Percentiles rank a stretch among this genome's conserved stretches.
Evolutionary conservation across 2,113 vertebrate genomes (phyloP).

Genomic region (Chinchilla lanigera): DNA sequence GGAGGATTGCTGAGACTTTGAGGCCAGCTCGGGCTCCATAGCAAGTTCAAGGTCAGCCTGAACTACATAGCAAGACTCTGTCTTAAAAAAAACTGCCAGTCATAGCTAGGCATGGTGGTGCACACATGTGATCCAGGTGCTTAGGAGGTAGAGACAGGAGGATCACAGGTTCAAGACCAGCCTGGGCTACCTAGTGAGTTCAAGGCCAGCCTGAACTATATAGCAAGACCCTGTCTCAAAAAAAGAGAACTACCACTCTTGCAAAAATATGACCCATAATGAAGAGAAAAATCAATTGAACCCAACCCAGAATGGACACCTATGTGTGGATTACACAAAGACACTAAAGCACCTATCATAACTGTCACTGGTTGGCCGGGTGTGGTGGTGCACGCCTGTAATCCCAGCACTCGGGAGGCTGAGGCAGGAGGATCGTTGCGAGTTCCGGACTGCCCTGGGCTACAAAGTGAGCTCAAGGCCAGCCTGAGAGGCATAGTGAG

Average conservation of each 20-base stretch:
- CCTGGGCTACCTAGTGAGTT: not conserved
- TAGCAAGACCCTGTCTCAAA: not conserved
- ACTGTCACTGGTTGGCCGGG: no score
- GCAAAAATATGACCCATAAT: not conserved
- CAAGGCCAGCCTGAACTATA: not conserved
- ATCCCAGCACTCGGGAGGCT: no score
- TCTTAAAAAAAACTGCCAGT: not conserved
- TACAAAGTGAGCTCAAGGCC: no score
- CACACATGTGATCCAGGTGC: not conserved
- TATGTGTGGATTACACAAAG: conserved; percentile 1
- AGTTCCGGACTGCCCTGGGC: no score
- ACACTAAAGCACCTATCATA: not conserved
- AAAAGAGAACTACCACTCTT: not conserved
- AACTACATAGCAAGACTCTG: not conserved
- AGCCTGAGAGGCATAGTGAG: no score
- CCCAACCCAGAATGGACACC: not conserved
- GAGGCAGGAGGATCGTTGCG: no score
- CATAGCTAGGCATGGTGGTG: not conserved
- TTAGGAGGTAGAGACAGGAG: not conserved
- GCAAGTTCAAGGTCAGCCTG: not conserved
- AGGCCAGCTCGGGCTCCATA: not conserved
- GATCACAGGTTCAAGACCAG: not conserved
- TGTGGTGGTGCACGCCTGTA: no score
- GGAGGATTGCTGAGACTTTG: not conserved
- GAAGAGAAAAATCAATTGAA: not conserved